Conservation (phyloP, 64 coral and sea anemone species). For the Porites australiensis region DNA sequence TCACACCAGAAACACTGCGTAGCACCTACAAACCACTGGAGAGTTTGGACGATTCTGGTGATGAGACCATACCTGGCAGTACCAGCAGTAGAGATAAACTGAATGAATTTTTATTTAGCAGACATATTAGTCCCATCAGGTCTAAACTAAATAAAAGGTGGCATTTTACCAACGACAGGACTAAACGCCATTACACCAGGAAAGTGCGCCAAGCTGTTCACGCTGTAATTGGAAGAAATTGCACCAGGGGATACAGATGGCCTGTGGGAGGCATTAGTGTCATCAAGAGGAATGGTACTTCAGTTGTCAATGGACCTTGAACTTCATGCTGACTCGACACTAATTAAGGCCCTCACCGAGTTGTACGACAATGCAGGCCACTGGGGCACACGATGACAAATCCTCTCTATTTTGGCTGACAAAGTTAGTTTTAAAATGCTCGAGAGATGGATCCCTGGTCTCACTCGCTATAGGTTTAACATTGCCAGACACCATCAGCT, state of each 20-base stretch:
- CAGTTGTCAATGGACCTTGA: neutral
- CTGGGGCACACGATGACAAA: slow-evolving; percentile 11
- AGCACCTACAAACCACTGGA: neutral
- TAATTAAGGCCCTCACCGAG: slow-evolving; percentile 1
- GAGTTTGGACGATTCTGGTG: neutral
- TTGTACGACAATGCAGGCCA: slow-evolving; percentile 9
- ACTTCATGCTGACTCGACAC: neutral
- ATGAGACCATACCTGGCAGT: neutral
- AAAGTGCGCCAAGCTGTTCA: slow-evolving; percentile 44
- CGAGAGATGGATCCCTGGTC: slow-evolving; percentile 14
- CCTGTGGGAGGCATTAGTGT: slow-evolving; percentile 7
- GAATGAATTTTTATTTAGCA: too few relatives aligned
- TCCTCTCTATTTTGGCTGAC: slow-evolving; percentile 35
- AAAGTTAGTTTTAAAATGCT: slow-evolving; percentile 22
- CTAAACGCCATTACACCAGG: slow-evolving; percentile 12
- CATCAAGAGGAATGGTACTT: neutral
- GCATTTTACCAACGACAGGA: slow-evolving; percentile 21
- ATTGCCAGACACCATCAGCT: slow-evolving; percentile 20
- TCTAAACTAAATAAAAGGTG: slow-evolving; percentile 9
- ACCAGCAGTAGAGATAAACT: too few relatives aligned
- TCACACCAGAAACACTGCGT: too few relatives aligned
- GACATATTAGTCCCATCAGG: neutral
- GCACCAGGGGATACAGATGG: slow-evolving; percentile 6
- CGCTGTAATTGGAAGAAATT: slow-evolving; percentile 45
- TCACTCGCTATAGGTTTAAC: slow-evolving; percentile 20